Percentiles rank a stretch among this genome's conserved stretches.
phyloP scores from a whole-genome alignment of 2,888 invertebrate species.

The Xestia xanthographa region DNA sequence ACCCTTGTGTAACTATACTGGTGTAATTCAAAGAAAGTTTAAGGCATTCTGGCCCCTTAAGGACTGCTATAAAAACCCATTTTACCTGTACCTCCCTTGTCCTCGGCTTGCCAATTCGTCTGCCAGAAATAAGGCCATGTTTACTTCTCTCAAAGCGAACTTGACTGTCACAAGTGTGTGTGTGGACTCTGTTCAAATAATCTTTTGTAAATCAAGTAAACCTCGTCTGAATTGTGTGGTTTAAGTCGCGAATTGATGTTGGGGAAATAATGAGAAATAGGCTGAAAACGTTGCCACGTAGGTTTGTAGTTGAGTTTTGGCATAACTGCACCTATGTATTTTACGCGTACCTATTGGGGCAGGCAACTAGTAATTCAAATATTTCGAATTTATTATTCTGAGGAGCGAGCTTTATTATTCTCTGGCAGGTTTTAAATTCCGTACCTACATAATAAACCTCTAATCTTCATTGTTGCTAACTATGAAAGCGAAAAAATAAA shows the following conservation, averaged over 20 bases:
- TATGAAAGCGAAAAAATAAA: not conserved
- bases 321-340: not conserved
- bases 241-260: slow-evolving; percentile 20
- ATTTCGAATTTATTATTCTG: not conserved
- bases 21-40: slow-evolving; percentile 7
- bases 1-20: not conserved
- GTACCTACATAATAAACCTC: not conserved
- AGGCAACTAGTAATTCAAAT: not conserved
- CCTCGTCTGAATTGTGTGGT: slow-evolving; percentile 19
- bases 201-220: slow-evolving; percentile 54
- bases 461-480: not conserved
- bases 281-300: not conserved
- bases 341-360: not conserved
- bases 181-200: slow-evolving; percentile 49
- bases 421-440: not conserved
- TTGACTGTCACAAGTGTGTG: slow-evolving; percentile 37
- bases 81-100: slow-evolving; percentile 6
- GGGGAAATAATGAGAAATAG: not conserved
- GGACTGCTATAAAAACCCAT: slow-evolving; percentile 25
- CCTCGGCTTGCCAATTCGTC: slow-evolving; percentile 31
- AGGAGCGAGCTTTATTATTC: not conserved
- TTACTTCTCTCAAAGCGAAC: slow-evolving; percentile 45
- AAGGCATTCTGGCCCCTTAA: not conserved
- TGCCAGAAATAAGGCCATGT: slow-evolving; percentile 40
- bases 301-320: not conserved